Conservation (phyloP, 2,113 vertebrate genomes). For the Nothoprocta perdicaria region DNA sequence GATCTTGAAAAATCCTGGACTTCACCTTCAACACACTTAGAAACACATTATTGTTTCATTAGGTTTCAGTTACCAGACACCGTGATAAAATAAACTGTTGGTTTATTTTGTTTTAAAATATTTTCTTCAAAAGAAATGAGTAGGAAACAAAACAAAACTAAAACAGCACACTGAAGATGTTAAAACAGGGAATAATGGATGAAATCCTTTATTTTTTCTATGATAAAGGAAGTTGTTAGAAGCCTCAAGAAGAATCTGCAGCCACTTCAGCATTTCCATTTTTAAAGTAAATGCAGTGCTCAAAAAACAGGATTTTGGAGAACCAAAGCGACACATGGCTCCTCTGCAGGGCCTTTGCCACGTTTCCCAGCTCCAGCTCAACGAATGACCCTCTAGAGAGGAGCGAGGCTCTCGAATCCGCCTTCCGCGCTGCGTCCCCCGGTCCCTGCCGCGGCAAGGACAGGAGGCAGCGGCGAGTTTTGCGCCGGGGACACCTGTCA, state of each 20-base stretch:
- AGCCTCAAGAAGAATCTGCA: background rate
- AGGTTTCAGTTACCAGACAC: background rate
- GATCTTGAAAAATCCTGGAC: background rate
- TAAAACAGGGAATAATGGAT: background rate
- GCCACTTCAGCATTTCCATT: background rate
- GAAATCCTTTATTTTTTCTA: background rate
- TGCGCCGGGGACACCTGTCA: conserved; percentile 33
- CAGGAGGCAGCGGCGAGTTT: background rate
- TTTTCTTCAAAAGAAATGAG: background rate
- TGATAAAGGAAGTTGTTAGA: background rate
- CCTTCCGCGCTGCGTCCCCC: background rate
- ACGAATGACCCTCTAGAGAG: background rate
- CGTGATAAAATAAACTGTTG: background rate
- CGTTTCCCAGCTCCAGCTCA: background rate
- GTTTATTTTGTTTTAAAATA: background rate
- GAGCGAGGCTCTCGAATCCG: background rate
- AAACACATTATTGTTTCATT: background rate
- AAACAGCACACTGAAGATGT: background rate
- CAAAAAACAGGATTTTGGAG: background rate
- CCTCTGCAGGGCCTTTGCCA: background rate
- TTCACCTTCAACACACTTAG: background rate
- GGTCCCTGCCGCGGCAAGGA: background rate
- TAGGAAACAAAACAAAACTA: background rate
- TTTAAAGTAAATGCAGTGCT: background rate
- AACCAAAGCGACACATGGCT: background rate